Evolutionary conservation across 1,140 invertebrate genomes (phyloP).

Genomic region (Sycophila sp.): DNA sequence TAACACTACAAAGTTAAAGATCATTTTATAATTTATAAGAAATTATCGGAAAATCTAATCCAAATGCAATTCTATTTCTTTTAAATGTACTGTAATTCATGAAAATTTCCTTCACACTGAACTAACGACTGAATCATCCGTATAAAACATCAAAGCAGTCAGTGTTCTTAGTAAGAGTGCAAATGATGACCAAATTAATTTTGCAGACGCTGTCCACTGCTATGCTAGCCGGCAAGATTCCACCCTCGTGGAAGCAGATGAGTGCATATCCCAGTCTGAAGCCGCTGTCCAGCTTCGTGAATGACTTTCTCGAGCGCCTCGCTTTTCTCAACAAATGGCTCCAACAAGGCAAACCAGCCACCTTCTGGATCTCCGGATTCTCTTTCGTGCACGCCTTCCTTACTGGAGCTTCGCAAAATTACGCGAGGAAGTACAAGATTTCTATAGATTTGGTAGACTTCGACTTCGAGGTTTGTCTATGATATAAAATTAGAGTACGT

Average conservation of each 20-base stretch:
- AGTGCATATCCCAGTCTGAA: constrained; percentile 91
- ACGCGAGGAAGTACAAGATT: constrained; percentile 85
- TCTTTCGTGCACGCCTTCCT: constrained; percentile 95
- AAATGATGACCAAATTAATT: no score
- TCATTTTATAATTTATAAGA: no score
- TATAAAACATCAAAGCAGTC: no score
- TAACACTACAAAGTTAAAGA: no score
- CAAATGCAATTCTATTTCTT: no score
- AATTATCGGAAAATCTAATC: no score
- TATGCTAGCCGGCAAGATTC: constrained; percentile 81
- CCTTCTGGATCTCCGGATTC: constrained; percentile 94
- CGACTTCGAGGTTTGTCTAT: constrained; percentile 75
- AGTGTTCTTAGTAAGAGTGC: no score
- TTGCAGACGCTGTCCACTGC: constrained; percentile 68
- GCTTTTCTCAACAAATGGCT: constrained; percentile 83
- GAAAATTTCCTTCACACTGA: no score
- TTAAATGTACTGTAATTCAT: no score
- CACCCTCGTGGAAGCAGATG: constrained; percentile 80
- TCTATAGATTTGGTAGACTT: constrained; percentile 89
- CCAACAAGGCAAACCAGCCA: constrained; percentile 78
- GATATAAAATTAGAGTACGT: no score
- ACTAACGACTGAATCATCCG: no score
- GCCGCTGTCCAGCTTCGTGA: constrained; percentile 84
- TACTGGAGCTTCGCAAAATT: constrained; percentile 92
- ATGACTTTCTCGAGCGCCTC: constrained; percentile 84